Conservation (phyloP, 2,888 invertebrate genomes). For the Mimas tiliae region DNA sequence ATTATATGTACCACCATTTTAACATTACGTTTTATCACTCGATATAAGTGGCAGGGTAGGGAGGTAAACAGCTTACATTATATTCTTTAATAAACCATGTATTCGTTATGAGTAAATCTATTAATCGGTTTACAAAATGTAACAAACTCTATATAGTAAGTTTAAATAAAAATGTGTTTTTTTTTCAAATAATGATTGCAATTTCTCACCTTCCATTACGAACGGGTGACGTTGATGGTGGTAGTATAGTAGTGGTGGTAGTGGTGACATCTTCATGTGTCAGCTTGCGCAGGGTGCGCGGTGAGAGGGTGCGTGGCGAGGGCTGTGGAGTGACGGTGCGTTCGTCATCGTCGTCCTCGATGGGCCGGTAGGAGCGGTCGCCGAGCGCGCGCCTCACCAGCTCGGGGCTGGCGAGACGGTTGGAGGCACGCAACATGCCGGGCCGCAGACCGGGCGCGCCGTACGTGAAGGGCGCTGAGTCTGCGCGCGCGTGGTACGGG, state of each 20-base stretch:
- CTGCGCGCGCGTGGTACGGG: conserved; percentile 96
- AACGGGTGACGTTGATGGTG: conserved; percentile 57
- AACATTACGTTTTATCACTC: no score
- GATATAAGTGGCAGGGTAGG: no score
- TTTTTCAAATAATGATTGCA: not conserved
- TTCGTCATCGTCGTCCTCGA: conserved; percentile 74
- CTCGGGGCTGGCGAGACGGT: conserved; percentile 92
- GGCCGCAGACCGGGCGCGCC: conserved; percentile 86
- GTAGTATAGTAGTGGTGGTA: conserved; percentile 54
- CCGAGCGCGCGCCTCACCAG: conserved; percentile 90
- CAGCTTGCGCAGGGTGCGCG: conserved; percentile 68
- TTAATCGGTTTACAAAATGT: no score
- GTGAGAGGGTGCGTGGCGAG: conserved; percentile 62
- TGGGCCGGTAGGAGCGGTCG: conserved; percentile 66
- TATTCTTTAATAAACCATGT: no score
- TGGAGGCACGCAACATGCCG: conserved; percentile 88
- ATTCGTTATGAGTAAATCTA: no score
- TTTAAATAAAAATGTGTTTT: not conserved
- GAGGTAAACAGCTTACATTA: no score
- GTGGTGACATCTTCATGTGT: conserved; percentile 74
- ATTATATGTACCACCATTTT: not conserved
- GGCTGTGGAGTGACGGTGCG: conserved; percentile 69
- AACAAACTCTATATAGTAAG: no score
- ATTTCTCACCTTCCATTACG: conserved; percentile 71
- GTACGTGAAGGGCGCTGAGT: conserved; percentile 95